phyloP scores from a whole-genome alignment of 1,140 invertebrate species.

The Phortica variegata region DNA sequence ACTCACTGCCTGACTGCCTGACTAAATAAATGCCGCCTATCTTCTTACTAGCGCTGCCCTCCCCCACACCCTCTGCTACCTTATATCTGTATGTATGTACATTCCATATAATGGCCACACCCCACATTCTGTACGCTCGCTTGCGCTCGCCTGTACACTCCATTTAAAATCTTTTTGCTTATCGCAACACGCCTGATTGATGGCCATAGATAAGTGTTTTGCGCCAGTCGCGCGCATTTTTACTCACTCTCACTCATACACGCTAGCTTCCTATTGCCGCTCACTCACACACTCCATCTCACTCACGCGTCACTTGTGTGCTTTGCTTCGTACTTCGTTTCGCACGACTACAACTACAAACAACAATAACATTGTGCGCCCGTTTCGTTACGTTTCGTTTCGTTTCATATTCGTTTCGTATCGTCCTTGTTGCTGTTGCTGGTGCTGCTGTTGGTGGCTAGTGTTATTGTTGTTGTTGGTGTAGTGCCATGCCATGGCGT shows the following conservation, averaged over 20 bases:
- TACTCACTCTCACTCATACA: neutral
- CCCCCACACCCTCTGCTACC: too few species aligned
- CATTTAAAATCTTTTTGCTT: slow-evolving; percentile 57
- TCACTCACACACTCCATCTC: neutral
- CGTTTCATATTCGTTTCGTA: slow-evolving; percentile 13
- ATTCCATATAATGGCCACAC: neutral
- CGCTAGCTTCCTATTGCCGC: too few species aligned
- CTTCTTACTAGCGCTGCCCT: too few species aligned
- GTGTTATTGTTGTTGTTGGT: too few species aligned
- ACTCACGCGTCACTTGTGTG: too few species aligned
- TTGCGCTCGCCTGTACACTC: slow-evolving; percentile 29
- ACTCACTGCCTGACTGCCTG: too few species aligned
- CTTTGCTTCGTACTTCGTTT: neutral
- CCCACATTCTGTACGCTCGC: neutral
- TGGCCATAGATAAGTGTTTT: slow-evolving; percentile 52
- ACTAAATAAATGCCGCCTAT: too few species aligned
- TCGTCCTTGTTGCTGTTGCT: slow-evolving; percentile 12
- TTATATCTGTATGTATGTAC: neutral
- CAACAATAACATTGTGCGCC: slow-evolving; percentile 11
- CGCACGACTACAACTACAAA: neutral
- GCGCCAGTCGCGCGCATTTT: slow-evolving; percentile 2
- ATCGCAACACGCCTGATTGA: slow-evolving; percentile 57
- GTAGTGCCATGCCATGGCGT: too few species aligned
- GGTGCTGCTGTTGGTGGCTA: slow-evolving; percentile 1
- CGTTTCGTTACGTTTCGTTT: too few species aligned